Evolutionary conservation across 1,140 invertebrate species (phyloP), one percentile per base, ranked within the genome.

Genomic region (Orchesella cincta): DNA sequence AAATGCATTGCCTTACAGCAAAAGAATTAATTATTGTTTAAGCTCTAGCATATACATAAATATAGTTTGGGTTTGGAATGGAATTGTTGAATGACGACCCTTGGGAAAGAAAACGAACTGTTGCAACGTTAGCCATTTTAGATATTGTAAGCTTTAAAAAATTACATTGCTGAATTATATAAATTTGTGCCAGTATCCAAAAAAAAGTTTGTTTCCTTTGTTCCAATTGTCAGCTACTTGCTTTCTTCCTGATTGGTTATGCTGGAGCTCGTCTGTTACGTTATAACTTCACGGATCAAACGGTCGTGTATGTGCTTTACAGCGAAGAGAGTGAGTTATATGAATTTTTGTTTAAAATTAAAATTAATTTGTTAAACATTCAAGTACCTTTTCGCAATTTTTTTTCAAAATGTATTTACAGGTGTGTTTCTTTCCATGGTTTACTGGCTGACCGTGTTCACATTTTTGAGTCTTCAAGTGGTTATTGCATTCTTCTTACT

Each of bases 401-500:
- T 18, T 46, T 46, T 46, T 46, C 18, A 8, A 18, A 46, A 18
- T 46, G 39, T 46, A 8, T 46, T 46, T 36, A 54, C 51, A 80
- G 79, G 35, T 52, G 77, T 75, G 5, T 14, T 78, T 31, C 20
- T 80, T 0, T 75, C 73, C 14, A 54, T 80, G 20, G 34, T 78
- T 28, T 80, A 80, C 75, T 80, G 79, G 79, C 36, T 80, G 8
- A 51, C 78, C 1, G 54, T 76, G 16, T 80, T 76, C 54, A 76
- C 76, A 1, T 74, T 80, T 62, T 51, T 80, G 64, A 80, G 79
- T 52, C 26, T 80, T 12, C 79, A 80, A 35, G 35, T 80, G 33
- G 79, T 80, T 12, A 80, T 80, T 52, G 79, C 76, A n/a, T 80
- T 80, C 34, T 70, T 80, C 14, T 23, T 80, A 3, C 72, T 80